These are phyloP conservation scores for Nymphalis c-album DNA, from an alignment of 2,888 invertebrate genomes.

Conservation along the genomic window DNA sequence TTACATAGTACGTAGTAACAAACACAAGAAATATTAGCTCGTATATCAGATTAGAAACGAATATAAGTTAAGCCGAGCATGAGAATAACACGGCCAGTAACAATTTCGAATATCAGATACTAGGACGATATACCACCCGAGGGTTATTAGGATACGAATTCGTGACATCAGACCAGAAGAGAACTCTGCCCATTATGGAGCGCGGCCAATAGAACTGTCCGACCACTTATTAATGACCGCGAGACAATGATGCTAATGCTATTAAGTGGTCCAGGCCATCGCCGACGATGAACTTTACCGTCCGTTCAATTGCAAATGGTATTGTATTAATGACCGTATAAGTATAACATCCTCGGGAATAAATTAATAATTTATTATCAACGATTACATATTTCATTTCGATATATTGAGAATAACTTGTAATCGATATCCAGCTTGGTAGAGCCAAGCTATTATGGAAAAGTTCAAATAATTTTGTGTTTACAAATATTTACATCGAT, in stretches of 20 bases:
- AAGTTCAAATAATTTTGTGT: neutral
- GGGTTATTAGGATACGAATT: slow-evolving; percentile 60
- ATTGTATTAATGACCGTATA: slow-evolving; percentile 31
- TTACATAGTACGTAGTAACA: neutral
- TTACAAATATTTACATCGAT: slow-evolving; percentile 6
- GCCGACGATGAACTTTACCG: slow-evolving; percentile 54
- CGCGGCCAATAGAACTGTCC: slow-evolving; percentile 73
- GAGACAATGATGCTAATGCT: slow-evolving; percentile 76
- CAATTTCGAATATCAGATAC: slow-evolving; percentile 40
- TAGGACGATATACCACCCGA: slow-evolving; percentile 37
- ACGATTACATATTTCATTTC: slow-evolving; percentile 5
- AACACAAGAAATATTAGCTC: neutral
- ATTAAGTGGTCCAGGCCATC: slow-evolving; percentile 67
- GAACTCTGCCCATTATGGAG: slow-evolving; percentile 64
- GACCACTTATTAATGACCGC: slow-evolving; percentile 70
- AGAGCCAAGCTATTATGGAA: neutral
- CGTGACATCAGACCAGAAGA: slow-evolving; percentile 66
- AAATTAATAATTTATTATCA: slow-evolving; percentile 19
- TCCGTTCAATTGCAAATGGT: slow-evolving; percentile 50
- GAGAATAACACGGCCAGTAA: slow-evolving; percentile 17
- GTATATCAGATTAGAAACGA: slow-evolving; percentile 10
- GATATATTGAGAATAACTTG: slow-evolving; percentile 13
- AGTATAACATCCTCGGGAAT: slow-evolving; percentile 25
- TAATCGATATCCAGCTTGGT: neutral
- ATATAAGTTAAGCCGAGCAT: slow-evolving; percentile 21